These are phyloP conservation scores for Umimayanthus kanabou DNA, from an alignment of 92 coral and sea anemone species.

Conservation along the genomic window DNA sequence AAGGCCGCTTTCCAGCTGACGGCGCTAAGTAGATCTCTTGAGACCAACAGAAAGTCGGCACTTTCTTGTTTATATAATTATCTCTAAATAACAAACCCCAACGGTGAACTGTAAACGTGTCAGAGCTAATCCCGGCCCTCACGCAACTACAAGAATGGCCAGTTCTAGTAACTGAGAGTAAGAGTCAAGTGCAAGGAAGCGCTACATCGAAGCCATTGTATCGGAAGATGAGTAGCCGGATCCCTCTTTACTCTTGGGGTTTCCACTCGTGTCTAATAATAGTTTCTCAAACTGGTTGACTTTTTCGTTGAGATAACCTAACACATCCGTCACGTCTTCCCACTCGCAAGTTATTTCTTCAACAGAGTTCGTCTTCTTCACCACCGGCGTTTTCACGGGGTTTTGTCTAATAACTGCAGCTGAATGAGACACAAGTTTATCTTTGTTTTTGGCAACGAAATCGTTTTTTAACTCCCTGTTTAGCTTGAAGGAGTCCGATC, in stretches of 20 bases:
- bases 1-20: background rate
- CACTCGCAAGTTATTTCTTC: conserved; percentile 73
- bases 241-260: conserved; percentile 58
- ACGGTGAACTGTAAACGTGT: background rate
- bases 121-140: background rate
- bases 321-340: conserved; percentile 92
- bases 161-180: background rate
- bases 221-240: conserved; percentile 84
- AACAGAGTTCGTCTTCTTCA: conserved; percentile 54
- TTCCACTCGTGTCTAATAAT: conserved; percentile 79
- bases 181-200: too few relatives aligned
- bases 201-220: conserved; percentile 63
- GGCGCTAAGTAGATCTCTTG: conserved; percentile 17
- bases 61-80: conserved; percentile 13
- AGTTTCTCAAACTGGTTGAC: conserved; percentile 89
- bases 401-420: conserved; percentile 34
- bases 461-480: conserved; percentile 60
- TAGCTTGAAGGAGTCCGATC: conserved; percentile 84
- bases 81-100: conserved; percentile 4
- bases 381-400: conserved; percentile 45
- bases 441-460: conserved; percentile 63
- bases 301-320: conserved; percentile 87
- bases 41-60: background rate
- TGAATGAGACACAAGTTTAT: conserved; percentile 26
- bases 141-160: conserved; percentile 10